Percentiles rank a stretch among this genome's conserved stretches.
These are phyloP conservation scores for Triops longicaudatus DNA, from an alignment of 1,140 invertebrate species.

Conservation along the genomic window DNA sequence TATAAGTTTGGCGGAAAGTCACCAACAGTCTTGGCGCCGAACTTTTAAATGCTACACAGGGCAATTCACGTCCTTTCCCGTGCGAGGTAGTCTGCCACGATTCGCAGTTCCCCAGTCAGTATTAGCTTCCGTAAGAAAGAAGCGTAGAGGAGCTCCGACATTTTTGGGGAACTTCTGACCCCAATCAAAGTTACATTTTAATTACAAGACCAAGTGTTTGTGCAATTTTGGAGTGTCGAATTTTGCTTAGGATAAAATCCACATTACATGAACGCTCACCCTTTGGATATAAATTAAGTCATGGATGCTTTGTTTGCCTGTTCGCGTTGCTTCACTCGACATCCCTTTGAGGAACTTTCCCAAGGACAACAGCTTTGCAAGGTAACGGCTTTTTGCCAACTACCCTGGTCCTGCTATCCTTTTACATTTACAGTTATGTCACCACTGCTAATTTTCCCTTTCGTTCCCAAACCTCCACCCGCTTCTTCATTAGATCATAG, in stretches of 20 bases:
- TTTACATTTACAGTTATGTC: neutral
- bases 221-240: neutral
- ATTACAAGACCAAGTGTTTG: constrained; percentile 1
- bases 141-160: neutral
- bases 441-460: neutral
- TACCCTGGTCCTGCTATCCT: neutral
- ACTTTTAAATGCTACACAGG: too few species aligned
- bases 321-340: constrained; percentile 85
- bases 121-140: neutral
- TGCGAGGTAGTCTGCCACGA: neutral
- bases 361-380: constrained; percentile 91
- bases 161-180: neutral
- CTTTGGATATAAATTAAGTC: neutral
- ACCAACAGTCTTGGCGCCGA: too few species aligned
- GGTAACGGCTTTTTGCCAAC: constrained; percentile 49
- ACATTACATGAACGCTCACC: neutral
- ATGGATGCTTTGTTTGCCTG: constrained; percentile 72
- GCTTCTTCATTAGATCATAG: constrained; percentile 19
- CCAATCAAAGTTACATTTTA: neutral
- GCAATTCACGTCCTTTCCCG: neutral
- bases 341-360: constrained; percentile 91
- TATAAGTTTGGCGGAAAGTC: too few species aligned
- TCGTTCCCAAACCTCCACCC: neutral
- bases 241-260: neutral
- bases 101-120: neutral